A percentile compares a stretch with the other conserved stretches of the same genome.
phyloP scores from a whole-genome alignment of 2,113 vertebrate species.

The Buteo buteo region DNA sequence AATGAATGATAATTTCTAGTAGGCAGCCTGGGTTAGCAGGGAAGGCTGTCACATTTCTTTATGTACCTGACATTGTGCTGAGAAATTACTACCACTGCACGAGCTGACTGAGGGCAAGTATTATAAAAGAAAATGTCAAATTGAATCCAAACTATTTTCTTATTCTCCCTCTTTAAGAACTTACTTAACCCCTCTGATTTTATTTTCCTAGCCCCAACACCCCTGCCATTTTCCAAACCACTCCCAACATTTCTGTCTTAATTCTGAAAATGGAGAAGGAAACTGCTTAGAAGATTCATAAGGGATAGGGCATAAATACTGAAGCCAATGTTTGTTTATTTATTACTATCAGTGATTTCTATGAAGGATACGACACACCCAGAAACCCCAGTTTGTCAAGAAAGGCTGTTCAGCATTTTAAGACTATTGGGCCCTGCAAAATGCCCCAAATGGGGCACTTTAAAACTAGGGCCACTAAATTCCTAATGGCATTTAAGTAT shows the following conservation, averaged over 20 bases:
- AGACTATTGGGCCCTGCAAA: neutral
- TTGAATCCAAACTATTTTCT: neutral
- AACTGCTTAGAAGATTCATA: neutral
- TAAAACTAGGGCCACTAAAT: neutral
- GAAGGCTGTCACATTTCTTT: constrained; percentile 28
- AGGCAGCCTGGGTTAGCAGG: neutral
- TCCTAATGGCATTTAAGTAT: neutral
- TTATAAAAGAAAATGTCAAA: constrained; percentile 7
- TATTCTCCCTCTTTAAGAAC: neutral
- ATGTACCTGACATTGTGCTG: neutral
- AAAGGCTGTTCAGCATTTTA: neutral
- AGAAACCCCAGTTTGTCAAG: neutral
- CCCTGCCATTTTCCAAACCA: neutral
- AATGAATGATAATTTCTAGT: constrained; percentile 47
- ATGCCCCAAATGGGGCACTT: neutral
- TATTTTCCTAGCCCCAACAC: neutral
- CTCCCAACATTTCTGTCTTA: neutral
- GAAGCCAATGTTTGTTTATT: neutral
- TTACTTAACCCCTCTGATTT: neutral
- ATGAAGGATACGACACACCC: neutral
- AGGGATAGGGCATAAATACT: neutral
- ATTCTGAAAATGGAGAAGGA: neutral
- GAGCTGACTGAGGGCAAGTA: neutral
- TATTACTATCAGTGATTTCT: neutral
- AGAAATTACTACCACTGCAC: neutral